Percentiles rank a stretch among this genome's conserved stretches.
These are phyloP conservation scores for Tauraco erythrolophus DNA, from an alignment of 2,113 vertebrate genomes.

Conservation along the genomic window DNA sequence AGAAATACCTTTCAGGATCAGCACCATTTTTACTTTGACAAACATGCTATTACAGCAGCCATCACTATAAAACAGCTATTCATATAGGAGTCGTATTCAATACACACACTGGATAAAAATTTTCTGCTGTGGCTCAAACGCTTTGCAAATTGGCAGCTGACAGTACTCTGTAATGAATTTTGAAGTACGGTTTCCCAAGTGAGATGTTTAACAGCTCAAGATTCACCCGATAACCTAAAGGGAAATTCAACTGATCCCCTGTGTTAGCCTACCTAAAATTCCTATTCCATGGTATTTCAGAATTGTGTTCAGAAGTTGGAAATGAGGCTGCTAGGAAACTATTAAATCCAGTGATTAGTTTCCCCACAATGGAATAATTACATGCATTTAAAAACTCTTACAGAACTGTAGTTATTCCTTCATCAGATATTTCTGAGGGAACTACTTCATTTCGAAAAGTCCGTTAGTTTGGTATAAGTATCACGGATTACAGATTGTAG, in stretches of 20 bases:
- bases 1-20: constrained; percentile 47
- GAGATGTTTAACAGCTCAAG: constrained; percentile 15
- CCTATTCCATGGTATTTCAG: not conserved
- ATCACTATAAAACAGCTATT: constrained; percentile 20
- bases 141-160: constrained; percentile 43
- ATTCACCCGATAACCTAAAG: constrained; percentile 15
- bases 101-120: not conserved
- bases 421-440: not conserved
- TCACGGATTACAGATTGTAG: not conserved
- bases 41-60: constrained; percentile 31
- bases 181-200: constrained; percentile 31
- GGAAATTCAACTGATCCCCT: not conserved
- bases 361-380: constrained; percentile 24
- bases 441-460: not conserved
- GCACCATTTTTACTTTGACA: constrained; percentile 40
- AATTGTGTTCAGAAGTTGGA: not conserved
- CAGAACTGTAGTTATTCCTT: constrained; percentile 40
- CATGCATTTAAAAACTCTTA: not conserved
- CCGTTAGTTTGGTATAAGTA: not conserved
- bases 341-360: not conserved
- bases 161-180: not conserved
- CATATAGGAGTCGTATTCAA: constrained; percentile 39
- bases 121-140: constrained; percentile 15
- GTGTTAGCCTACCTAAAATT: not conserved
- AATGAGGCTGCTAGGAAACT: constrained; percentile 35